Evolutionary conservation across 2,113 vertebrate species (phyloP).

Genomic region (Oncorhynchus clarkii): DNA sequence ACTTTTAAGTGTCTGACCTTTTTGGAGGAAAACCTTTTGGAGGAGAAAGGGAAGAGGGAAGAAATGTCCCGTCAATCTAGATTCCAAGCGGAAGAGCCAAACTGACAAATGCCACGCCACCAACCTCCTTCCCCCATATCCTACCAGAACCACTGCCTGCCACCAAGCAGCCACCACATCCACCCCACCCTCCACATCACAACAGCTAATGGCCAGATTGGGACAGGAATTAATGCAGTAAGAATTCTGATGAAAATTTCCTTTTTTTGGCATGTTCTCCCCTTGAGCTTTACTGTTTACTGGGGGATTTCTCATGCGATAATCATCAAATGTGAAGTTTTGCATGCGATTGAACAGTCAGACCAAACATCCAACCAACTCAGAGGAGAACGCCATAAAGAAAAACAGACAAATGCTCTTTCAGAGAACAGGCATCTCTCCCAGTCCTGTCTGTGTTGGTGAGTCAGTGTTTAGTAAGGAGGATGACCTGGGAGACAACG

Average conservation of each 20-base stretch:
- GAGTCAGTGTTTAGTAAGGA: neutral
- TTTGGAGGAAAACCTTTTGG: slow-evolving; percentile 71
- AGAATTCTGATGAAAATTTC: slow-evolving; percentile 70
- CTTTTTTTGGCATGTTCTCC: slow-evolving; percentile 61
- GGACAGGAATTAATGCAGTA: slow-evolving; percentile 61
- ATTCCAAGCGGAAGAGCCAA: slow-evolving; percentile 74
- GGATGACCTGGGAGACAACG: neutral
- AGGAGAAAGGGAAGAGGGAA: slow-evolving; percentile 33
- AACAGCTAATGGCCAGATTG: slow-evolving; percentile 62
- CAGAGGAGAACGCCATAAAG: neutral
- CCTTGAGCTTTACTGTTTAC: slow-evolving; percentile 46
- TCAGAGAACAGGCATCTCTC: neutral
- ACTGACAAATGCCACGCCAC: slow-evolving; percentile 76
- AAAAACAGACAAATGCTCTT: neutral
- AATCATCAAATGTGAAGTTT: slow-evolving; percentile 65
- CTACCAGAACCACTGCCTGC: slow-evolving; percentile 47
- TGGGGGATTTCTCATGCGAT: slow-evolving; percentile 61
- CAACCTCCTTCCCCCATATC: slow-evolving; percentile 41
- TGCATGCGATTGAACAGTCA: slow-evolving; percentile 16
- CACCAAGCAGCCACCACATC: slow-evolving; percentile 50
- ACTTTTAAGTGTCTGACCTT: slow-evolving; percentile 81
- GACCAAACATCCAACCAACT: slow-evolving; percentile 14
- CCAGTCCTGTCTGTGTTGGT: slow-evolving; percentile 27
- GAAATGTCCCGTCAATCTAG: slow-evolving; percentile 71
- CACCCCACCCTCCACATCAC: slow-evolving; percentile 28